Base-by-base conservation (phyloP, 1,140 invertebrate species). In the Pogonomyrmex californicus region DNA sequence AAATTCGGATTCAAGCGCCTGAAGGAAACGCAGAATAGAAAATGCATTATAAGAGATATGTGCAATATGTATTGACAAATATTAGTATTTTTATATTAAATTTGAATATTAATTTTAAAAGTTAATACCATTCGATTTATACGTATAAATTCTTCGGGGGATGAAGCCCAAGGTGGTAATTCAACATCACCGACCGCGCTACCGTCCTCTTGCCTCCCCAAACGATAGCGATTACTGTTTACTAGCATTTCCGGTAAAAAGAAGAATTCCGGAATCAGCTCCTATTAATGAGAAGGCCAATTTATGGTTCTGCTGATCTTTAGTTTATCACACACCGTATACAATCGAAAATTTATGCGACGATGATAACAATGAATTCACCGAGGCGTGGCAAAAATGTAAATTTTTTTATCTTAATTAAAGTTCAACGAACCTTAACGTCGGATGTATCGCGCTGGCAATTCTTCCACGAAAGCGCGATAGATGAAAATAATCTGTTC, bases 191-290 rank as follows among this genome's bases (percentile, higher is more conserved):
- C 97, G 0, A 99, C 97, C 0, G 96, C 93, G 0, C 97, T 97
- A n/a, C 97, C 97, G 88, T 98, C 98, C 87, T 99, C 99, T 49
- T 98, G 97, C 87, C 97, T 96, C 30, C 99, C 99, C 65, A 99
- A 95, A 65, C 98, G 96, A 95, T 98, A 99, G 89, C 95, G 96
- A 96, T 97, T 99, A 91, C 96, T 96, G 95, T 99, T 99, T 44
- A 98, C 97, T 89, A 99, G 97, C 98, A 99, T 99, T 96, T 99
- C 99, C n/a, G 99, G 99, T 85, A 99, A 96, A 96, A 99, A 99
- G 96, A 99, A 99, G 93, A 99, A 98, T 95, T 99, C 99, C 0
- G 99, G 99, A 91, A 99, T 99, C 66, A 99, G 95, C 96, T 99
- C 99, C 97, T 98, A 94, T 30, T 75, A 86, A 86, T 47, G 79